phyloP scores from a whole-genome alignment of 1,140 invertebrate genomes.

The Heliconius congener region DNA sequence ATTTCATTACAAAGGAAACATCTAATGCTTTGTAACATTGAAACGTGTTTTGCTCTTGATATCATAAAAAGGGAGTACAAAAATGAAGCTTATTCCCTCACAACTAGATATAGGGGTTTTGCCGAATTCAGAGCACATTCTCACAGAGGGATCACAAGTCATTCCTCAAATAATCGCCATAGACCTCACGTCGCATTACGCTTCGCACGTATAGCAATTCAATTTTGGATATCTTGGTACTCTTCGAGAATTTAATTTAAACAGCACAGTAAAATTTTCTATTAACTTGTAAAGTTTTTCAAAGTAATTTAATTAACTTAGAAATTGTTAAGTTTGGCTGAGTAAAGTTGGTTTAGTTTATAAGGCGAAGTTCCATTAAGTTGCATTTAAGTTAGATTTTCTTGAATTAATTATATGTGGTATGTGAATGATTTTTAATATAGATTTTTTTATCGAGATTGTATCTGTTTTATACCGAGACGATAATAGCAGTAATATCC shows the following conservation, averaged over 20 bases:
- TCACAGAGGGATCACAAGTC: conserved; percentile 43
- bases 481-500: background rate
- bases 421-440: background rate
- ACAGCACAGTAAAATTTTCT: background rate
- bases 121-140: conserved; percentile 28
- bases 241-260: conserved; percentile 18
- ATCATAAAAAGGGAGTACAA: conserved; percentile 13
- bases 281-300: background rate
- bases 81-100: conserved; percentile 23
- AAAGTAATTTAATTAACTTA: conserved; percentile 12
- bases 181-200: conserved; percentile 39
- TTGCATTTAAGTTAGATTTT: background rate
- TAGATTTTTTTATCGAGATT: background rate
- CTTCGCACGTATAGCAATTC: conserved; percentile 34
- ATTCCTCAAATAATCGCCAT: conserved; percentile 50
- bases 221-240: conserved; percentile 26
- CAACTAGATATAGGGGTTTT: conserved; percentile 1
- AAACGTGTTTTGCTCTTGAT: conserved; percentile 32
- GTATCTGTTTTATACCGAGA: background rate
- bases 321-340: background rate
- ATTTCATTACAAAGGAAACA: conserved; percentile 48
- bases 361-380: background rate
- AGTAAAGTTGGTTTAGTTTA: conserved; percentile 2
- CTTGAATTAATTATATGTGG: conserved; percentile 1
- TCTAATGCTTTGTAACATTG: conserved; percentile 40